A percentile compares a stretch with the other conserved stretches of the same genome.
These are phyloP conservation scores for Elephas maximus DNA, from an alignment of 2,113 vertebrate species.

Conservation along the genomic window DNA sequence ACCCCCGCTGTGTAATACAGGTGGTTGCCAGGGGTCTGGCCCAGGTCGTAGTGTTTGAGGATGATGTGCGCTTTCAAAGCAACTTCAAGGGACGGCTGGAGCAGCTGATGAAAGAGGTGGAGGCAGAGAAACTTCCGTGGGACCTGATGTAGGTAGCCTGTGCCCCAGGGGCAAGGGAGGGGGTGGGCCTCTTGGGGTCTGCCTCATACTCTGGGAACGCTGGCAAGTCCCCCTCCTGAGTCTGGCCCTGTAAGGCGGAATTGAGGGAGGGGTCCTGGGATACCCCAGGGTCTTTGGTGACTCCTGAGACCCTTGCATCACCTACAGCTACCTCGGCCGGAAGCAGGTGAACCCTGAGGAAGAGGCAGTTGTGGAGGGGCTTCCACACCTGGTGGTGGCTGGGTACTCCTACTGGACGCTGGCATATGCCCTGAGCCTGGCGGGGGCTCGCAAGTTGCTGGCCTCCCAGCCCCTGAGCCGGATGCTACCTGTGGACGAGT, in stretches of 20 bases:
- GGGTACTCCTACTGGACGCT: conserved; percentile 98
- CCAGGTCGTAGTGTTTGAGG: conserved; percentile 93
- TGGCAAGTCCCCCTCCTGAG: not conserved
- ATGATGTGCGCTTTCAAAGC: conserved; percentile 95
- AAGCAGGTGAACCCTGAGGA: conserved; percentile 95
- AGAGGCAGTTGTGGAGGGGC: conserved; percentile 90
- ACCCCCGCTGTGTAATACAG: conserved; percentile 79
- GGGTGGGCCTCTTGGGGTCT: not conserved
- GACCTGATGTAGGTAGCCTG: conserved; percentile 94
- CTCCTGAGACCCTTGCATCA: not conserved
- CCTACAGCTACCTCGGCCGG: conserved; percentile 95
- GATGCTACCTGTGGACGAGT: conserved; percentile 98
- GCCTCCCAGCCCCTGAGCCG: conserved; percentile 94
- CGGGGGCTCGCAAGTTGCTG: conserved; percentile 95
- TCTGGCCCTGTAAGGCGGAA: not conserved
- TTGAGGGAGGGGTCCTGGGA: not conserved
- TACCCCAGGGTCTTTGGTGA: not conserved
- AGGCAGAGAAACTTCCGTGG: conserved; percentile 92
- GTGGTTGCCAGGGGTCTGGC: conserved; percentile 92
- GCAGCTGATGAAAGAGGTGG: conserved; percentile 93
- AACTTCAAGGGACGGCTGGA: conserved; percentile 93
- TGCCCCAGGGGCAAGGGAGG: fast-evolving
- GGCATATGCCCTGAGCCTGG: conserved; percentile 94
- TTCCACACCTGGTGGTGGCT: conserved; percentile 92
- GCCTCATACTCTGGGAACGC: not conserved